Evolutionary conservation across 2,797 vertebrate species (phyloP), one percentile per base, ranked within the genome.

Genomic region (Lepilemur septentrionalis): DNA sequence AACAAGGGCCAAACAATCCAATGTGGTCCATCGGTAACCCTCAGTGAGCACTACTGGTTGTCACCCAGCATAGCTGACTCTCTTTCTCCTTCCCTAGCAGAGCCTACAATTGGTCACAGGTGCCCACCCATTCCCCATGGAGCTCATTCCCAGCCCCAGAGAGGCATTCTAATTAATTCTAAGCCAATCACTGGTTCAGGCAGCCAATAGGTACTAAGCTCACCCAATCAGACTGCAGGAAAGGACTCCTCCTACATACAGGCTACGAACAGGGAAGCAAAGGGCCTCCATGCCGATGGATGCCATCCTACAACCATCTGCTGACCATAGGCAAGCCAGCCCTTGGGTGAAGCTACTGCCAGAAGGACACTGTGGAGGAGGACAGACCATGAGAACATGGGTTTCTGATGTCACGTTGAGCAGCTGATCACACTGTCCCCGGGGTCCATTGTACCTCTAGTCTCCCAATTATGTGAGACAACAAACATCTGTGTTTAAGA

Each of bases 401-500:
- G 73, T 75, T 89, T 89, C 69, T 72, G 78, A 94, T 41, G 59
- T 70, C 70, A 80, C 46, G 57, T 2, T 46, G 38, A 88, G 41
- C 35, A 90, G 80, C 83, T 81, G 70, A 79, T 48, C 78, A 55
- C 52, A n/a, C 4, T 81, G 57, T n/a, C 79, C 79, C 82, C 1
- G 13, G 63, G 61, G 38, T 41, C 52, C 57, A 67, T 55, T 59
- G 72, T 81, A 43, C 43, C 35, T 63, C 67, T 55, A 63, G 61
- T 83, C 86, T 85, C 78, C 63, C 93, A 63, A 41, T 85, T 88
- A 84, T 5, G 11, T 46, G 38, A 82, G 67, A 81, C 46, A 90
- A 75, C 55, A 84, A 38, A 59, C 30, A 38, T 63, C 75, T 89
- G 17, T n/a, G 76, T 93, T 86, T 65, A 86, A 94, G 89, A 79